Percentiles rank a stretch among this genome's conserved stretches.
Conservation (phyloP, 2,888 invertebrate species). For the Spisula subtruncata region DNA sequence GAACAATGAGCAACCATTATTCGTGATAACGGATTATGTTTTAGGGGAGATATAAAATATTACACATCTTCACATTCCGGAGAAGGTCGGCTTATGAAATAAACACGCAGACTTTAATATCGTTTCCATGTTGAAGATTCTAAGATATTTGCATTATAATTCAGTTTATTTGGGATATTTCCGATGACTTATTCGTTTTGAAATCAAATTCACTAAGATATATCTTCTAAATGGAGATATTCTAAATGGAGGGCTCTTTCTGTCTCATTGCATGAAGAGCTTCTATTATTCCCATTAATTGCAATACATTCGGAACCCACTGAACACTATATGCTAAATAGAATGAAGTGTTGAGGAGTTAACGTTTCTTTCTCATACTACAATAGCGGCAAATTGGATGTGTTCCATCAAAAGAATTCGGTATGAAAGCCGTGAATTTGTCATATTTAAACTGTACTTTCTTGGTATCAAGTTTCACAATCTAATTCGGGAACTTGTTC, state of each 20-base stretch:
- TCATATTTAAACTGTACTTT: conserved; percentile 28
- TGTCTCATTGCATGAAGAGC: conserved; percentile 8
- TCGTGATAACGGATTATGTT: not conserved
- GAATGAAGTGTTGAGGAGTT: conserved; percentile 23
- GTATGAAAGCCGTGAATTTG: conserved; percentile 26
- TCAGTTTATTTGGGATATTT: conserved; percentile 6
- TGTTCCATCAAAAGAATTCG: conserved; percentile 23
- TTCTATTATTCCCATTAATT: conserved; percentile 15
- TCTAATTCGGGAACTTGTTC: conserved; percentile 9
- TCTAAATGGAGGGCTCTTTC: not conserved
- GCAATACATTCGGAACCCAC: not conserved
- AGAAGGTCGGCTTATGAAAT: not conserved
- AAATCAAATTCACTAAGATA: not conserved
- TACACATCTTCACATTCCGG: not conserved
- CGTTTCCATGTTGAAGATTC: conserved; percentile 1
- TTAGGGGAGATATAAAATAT: not conserved
- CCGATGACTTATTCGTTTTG: conserved; percentile 17
- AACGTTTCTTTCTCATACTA: conserved; percentile 19
- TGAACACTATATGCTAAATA: conserved; percentile 23
- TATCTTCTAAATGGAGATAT: not conserved
- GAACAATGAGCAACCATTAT: not conserved
- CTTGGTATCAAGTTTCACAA: not conserved
- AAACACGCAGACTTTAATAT: not conserved
- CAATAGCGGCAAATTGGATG: conserved; percentile 38
- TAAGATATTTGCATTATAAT: conserved; percentile 22